Conservation (phyloP, 2,113 vertebrate species). For the Austrofundulus limnaeus region DNA sequence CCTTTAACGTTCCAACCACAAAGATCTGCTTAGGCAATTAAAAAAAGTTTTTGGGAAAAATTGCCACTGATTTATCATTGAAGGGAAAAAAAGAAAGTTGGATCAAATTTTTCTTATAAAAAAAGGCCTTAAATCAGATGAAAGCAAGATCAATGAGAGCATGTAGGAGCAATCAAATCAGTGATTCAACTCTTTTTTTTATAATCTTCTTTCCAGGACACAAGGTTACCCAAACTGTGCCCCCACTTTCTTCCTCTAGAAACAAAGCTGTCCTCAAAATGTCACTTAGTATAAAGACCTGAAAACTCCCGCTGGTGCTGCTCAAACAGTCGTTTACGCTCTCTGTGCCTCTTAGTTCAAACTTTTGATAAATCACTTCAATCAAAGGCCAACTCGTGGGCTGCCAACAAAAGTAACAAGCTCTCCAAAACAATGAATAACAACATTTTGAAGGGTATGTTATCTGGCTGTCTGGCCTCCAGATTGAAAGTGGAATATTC, state of each 20-base stretch:
- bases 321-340: not conserved
- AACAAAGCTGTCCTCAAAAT: not conserved
- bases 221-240: conserved; percentile 6
- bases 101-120: conserved; percentile 2
- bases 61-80: not conserved
- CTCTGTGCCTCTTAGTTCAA: conserved; percentile 10
- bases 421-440: conserved; percentile 41
- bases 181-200: conserved; percentile 47
- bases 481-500: conserved; percentile 61
- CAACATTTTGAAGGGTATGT: conserved; percentile 19
- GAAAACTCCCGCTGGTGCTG: conserved; percentile 8
- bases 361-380: conserved; percentile 44
- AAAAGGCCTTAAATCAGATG: not conserved
- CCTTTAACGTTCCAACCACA: conserved; percentile 32
- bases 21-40: conserved; percentile 27
- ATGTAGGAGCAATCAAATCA: too few species aligned
- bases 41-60: conserved; percentile 2
- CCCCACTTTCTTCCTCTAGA: not conserved
- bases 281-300: conserved; percentile 14
- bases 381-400: conserved; percentile 40
- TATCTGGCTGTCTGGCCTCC: conserved; percentile 13
- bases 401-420: conserved; percentile 52
- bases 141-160: too few species aligned
- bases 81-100: conserved; percentile 18
- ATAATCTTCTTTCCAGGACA: conserved; percentile 47